Percentiles rank a stretch among this genome's conserved stretches.
Evolutionary conservation across 2,888 invertebrate species (phyloP).

Genomic region (Tinea trinotella): DNA sequence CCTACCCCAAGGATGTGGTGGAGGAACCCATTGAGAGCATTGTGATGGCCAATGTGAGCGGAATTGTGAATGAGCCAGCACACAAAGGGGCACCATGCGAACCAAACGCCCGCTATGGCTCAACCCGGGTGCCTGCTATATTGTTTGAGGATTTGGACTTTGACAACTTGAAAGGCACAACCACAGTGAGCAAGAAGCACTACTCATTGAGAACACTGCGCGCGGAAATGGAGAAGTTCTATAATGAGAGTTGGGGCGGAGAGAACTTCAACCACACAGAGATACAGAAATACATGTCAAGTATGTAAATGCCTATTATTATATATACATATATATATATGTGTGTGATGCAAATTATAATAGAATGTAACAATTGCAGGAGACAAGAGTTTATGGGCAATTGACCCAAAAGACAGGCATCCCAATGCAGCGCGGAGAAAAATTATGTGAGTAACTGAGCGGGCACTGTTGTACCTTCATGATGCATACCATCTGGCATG

Average conservation of each 20-base stretch:
- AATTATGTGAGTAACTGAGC: constrained; percentile 49
- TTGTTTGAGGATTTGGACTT: constrained; percentile 57
- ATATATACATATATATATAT: neutral
- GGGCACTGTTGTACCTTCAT: constrained; percentile 18
- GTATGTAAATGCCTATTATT: constrained; percentile 51
- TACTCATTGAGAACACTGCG: constrained; percentile 55
- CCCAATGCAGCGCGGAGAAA: constrained; percentile 42
- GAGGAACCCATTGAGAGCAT: constrained; percentile 39
- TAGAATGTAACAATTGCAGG: constrained; percentile 59
- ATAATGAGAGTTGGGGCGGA: constrained; percentile 77
- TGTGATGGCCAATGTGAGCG: constrained; percentile 56
- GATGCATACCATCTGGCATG: neutral
- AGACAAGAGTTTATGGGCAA: constrained; percentile 70
- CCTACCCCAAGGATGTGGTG: neutral
- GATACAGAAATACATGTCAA: constrained; percentile 75
- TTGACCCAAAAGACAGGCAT: constrained; percentile 61
- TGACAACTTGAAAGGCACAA: constrained; percentile 55
- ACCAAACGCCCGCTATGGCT: constrained; percentile 40
- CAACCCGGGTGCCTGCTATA: constrained; percentile 59
- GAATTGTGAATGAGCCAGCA: constrained; percentile 33
- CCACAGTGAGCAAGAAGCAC: constrained; percentile 28
- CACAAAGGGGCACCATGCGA: constrained; percentile 20
- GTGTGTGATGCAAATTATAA: neutral
- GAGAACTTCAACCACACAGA: constrained; percentile 73
- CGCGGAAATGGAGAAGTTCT: constrained; percentile 75